Evolutionary conservation across 1,140 invertebrate genomes (phyloP), one percentile per base, ranked within the genome.

Genomic region (Musca vetustissima): DNA sequence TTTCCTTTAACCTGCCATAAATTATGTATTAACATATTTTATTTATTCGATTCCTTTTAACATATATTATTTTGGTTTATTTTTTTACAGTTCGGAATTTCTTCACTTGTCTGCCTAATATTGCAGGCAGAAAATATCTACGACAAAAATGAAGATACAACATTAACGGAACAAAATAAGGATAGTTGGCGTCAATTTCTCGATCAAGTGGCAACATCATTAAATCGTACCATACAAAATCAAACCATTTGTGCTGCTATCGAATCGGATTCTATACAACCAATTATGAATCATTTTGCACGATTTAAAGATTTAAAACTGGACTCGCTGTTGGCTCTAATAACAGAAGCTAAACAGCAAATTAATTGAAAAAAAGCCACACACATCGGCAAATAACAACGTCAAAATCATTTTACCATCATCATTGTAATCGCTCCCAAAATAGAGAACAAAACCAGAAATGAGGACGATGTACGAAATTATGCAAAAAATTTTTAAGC

Each of bases 191-290:
- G 77, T 9, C 70, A 79, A 49, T 82, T 82, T 72, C 64, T 82
- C 19, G 71, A 79, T 28, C 73, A 76, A 67, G 76, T 82, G 8
- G 74, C 79, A 4, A 74, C 73, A 50, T 77, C 78, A 21, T 71
- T 82, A 14, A 82, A 78, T 70, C 73, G 76, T 69, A 79, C 78
- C 25, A 78, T 79, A 47, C 77, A 82, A 64, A 76, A 78, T 70
- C 80, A 82, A 55, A 80, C 78, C 64, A 78, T 82, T 57, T 79
- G 75, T 17, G 80, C 77, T 24, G 78, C 77, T 28, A 82, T 82
- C 59, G 80, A 82, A 53, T 80, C 79, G 1, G 77, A 82, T 71
- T 76, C 77, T n/a, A 80, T 82, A 68, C 75, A 82, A 68, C 78
- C 78, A 25, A 70, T 82, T 61, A 77, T 82, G 73, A 68, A 79